Evolutionary conservation across 1,140 invertebrate genomes (phyloP).

Genomic region (Hylaeus anthracinus): DNA sequence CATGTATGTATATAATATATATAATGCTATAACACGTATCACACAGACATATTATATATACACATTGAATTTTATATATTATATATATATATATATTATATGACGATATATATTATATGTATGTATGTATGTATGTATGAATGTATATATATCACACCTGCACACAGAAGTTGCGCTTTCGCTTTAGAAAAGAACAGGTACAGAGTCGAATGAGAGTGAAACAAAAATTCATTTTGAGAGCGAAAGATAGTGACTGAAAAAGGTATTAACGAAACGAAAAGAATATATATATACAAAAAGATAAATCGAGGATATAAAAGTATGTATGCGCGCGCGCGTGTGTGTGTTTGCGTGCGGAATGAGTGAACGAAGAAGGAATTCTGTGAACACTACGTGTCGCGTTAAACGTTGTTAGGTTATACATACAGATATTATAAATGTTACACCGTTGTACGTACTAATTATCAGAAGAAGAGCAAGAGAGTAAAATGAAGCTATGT

Average conservation of each 20-base stretch:
- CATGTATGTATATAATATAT: slow-evolving; percentile 40
- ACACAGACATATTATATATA: slow-evolving; percentile 21
- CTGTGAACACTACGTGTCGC: slow-evolving; percentile 68
- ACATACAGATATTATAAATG: slow-evolving; percentile 79
- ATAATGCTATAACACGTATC: slow-evolving; percentile 18
- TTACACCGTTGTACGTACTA: slow-evolving; percentile 79
- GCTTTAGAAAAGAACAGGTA: slow-evolving; percentile 21
- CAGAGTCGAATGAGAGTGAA: not conserved
- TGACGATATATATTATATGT: slow-evolving; percentile 31
- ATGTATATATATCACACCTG: slow-evolving; percentile 11
- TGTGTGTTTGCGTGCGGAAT: not conserved
- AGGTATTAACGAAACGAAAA: slow-evolving; percentile 12
- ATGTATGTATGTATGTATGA: slow-evolving; percentile 27
- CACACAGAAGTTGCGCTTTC: slow-evolving; percentile 19
- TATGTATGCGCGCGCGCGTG: not conserved
- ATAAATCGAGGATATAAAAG: not conserved
- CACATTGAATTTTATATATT: slow-evolving; percentile 33
- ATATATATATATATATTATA: slow-evolving; percentile 37
- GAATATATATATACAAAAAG: slow-evolving; percentile 10
- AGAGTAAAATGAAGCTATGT: slow-evolving; percentile 53
- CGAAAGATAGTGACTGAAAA: not conserved
- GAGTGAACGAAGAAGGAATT: not conserved
- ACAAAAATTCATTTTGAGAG: not conserved
- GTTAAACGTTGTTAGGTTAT: slow-evolving; percentile 79
- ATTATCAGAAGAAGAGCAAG: slow-evolving; percentile 65